A percentile compares a stretch with the other conserved stretches of the same genome.
Conservation (phyloP, 37 sponge, comb jelly and placozoan species). For the Cliona cf. orientalis region DNA sequence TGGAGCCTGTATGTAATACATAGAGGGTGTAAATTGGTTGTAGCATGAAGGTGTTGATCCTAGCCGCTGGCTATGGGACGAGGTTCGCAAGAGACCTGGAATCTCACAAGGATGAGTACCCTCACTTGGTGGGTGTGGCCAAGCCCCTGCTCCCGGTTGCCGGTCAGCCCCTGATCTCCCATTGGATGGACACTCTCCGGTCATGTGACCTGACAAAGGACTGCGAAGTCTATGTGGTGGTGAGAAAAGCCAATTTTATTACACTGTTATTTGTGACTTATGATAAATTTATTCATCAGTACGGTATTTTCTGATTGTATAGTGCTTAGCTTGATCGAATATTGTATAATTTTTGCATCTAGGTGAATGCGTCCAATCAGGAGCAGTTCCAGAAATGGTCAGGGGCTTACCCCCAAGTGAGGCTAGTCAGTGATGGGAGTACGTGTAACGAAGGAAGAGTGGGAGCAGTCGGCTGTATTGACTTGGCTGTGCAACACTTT, state of each 20-base stretch:
- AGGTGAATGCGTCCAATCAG: conserved; percentile 63
- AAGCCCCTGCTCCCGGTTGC: conserved; percentile 84
- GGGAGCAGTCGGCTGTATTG: conserved; percentile 74
- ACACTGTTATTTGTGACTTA: too few relatives aligned
- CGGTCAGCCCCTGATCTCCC: conserved; percentile 63
- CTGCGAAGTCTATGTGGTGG: conserved; percentile 53
- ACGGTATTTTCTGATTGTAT: too few relatives aligned
- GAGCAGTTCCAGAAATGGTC: conserved; percentile 64
- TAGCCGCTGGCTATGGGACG: conserved; percentile 90
- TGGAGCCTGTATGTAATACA: too few relatives aligned
- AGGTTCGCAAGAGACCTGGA: conserved; percentile 67
- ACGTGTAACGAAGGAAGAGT: conserved; percentile 60
- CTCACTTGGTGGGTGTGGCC: conserved; percentile 51
- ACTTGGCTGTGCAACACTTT: conserved; percentile 43
- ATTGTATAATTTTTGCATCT: background rate
- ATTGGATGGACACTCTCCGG: conserved; percentile 60
- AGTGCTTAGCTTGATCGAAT: background rate
- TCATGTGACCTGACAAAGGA: conserved; percentile 5
- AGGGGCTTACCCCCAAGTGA: conserved; percentile 45
- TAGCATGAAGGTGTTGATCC: conserved; percentile 81
- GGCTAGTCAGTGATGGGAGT: conserved; percentile 55
- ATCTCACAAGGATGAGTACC: conserved; percentile 7
- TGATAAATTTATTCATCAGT: too few relatives aligned
- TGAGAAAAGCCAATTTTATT: background rate
- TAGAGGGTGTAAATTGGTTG: too few relatives aligned